A percentile compares a stretch with the other conserved stretches of the same genome.
Conservation (phyloP, 2,888 invertebrate genomes). For the Lycocerus yunnanus region DNA sequence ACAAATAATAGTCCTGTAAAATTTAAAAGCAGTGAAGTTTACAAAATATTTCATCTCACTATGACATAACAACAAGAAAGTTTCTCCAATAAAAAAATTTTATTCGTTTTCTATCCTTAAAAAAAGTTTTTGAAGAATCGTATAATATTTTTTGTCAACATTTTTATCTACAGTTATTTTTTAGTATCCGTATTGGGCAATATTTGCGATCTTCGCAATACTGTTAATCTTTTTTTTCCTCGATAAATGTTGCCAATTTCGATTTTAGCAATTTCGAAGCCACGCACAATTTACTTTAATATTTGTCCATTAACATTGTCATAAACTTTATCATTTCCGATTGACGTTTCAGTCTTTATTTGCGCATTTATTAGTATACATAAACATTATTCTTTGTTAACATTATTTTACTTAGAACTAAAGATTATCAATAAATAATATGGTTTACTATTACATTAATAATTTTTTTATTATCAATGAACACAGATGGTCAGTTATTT, state of each 20-base stretch:
- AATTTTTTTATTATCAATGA: background rate
- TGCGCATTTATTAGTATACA: slow-evolving; percentile 11
- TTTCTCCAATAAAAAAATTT: too few relatives aligned
- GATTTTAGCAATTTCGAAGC: background rate
- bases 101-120: too few relatives aligned
- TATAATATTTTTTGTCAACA: too few relatives aligned
- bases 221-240: background rate
- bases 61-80: too few relatives aligned
- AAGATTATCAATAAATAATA: background rate
- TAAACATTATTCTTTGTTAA: slow-evolving; percentile 12
- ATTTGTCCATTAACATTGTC: slow-evolving; percentile 9
- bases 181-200: background rate
- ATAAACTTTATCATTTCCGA: slow-evolving; percentile 7
- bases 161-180: background rate
- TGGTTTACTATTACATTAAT: background rate
- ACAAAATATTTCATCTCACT: too few relatives aligned
- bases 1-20: too few relatives aligned
- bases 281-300: slow-evolving; percentile 11
- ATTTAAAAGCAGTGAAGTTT: too few relatives aligned
- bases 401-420: background rate
- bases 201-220: background rate
- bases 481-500: background rate
- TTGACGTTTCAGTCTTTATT: slow-evolving; percentile 20
- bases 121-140: too few relatives aligned
- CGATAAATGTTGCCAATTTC: background rate